These are phyloP conservation scores for Xylota segnis DNA, from an alignment of 2,888 invertebrate genomes.

Conservation along the genomic window DNA sequence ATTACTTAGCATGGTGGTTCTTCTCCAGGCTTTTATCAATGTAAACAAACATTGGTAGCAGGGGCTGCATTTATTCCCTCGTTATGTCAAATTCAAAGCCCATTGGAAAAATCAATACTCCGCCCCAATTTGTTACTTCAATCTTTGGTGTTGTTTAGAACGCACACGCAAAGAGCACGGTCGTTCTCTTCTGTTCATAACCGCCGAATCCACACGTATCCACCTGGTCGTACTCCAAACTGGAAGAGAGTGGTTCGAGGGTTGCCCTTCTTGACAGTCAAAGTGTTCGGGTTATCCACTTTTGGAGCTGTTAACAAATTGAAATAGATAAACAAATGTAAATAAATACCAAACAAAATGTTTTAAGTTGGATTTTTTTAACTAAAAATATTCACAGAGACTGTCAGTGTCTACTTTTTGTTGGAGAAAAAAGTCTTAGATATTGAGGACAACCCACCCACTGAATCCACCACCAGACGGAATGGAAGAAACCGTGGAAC, in stretches of 20 bases:
- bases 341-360: slow-evolving; percentile 20
- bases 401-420: slow-evolving; percentile 20
- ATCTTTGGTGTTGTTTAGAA: slow-evolving; percentile 45
- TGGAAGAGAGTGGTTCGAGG: slow-evolving; percentile 73
- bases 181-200: slow-evolving; percentile 57
- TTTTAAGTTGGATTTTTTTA: neutral
- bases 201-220: slow-evolving; percentile 49
- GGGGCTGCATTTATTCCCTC: slow-evolving; percentile 19
- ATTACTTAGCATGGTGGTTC: slow-evolving; percentile 30
- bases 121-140: slow-evolving; percentile 32
- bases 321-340: slow-evolving; percentile 62
- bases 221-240: slow-evolving; percentile 72
- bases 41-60: slow-evolving; percentile 57
- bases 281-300: slow-evolving; percentile 63
- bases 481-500: slow-evolving; percentile 54
- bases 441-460: slow-evolving; percentile 64
- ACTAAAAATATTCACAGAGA: slow-evolving; percentile 39
- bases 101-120: slow-evolving; percentile 70
- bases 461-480: slow-evolving; percentile 26
- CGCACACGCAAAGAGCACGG: slow-evolving; percentile 75
- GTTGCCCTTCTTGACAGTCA: slow-evolving; percentile 76
- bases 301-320: slow-evolving; percentile 31
- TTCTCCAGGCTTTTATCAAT: slow-evolving; percentile 23
- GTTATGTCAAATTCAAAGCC: slow-evolving; percentile 12
- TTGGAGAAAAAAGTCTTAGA: slow-evolving; percentile 6